Conservation (phyloP, 2,888 invertebrate species). For the Troglohyphantes excavatus region DNA sequence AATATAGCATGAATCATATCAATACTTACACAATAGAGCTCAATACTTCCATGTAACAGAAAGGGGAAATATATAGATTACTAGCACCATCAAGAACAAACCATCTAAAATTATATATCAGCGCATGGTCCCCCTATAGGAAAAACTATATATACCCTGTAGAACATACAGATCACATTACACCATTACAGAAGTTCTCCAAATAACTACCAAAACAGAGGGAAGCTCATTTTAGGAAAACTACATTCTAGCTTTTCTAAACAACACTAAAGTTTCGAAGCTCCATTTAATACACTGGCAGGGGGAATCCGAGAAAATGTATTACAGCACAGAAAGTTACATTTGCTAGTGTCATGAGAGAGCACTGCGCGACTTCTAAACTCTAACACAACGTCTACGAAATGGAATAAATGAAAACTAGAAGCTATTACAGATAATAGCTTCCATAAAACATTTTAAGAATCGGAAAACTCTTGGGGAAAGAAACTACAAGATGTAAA, state of each 20-base stretch:
- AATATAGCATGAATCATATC: background rate
- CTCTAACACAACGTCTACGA: no score
- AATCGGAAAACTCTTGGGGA: no score
- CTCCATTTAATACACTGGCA: constrained; percentile 26
- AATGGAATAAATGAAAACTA: no score
- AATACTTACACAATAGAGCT: background rate
- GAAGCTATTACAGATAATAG: no score
- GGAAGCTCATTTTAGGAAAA: constrained; percentile 45
- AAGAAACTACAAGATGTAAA: no score
- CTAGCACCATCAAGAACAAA: constrained; percentile 61
- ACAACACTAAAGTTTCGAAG: constrained; percentile 26
- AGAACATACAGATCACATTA: constrained; percentile 42
- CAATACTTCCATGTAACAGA: constrained; percentile 26
- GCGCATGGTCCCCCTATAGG: constrained; percentile 62
- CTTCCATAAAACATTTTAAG: no score
- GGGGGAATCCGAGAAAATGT: background rate
- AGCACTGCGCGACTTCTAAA: no score
- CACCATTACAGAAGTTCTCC: constrained; percentile 30
- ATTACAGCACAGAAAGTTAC: no score
- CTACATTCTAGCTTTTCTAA: constrained; percentile 31
- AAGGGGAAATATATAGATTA: constrained; percentile 50
- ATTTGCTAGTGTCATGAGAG: no score
- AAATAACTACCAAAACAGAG: constrained; percentile 42
- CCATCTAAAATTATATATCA: constrained; percentile 43
- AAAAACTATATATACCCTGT: constrained; percentile 63